Evolutionary conservation across 2,797 vertebrate genomes (phyloP), one percentile per base, ranked within the genome.

Genomic region (Cuniculus paca): DNA sequence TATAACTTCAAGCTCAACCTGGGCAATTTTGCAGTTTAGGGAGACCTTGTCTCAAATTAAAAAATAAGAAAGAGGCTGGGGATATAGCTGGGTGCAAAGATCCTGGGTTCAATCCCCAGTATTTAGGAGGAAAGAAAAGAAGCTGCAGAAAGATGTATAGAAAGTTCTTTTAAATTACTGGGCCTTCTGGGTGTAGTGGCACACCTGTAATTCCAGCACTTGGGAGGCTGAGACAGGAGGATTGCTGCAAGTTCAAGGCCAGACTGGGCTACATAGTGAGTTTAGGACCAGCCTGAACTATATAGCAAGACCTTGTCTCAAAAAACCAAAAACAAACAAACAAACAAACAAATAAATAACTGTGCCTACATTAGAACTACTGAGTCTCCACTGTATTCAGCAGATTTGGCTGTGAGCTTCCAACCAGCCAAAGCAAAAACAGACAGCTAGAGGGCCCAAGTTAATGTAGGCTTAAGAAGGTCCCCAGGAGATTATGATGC

Each of bases 341-440:
- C 16, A 63, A 34, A 65, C n/a, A 65, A 60, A 60, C 28, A 60
- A 65, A 63, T 63, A 63, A 65, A n/a, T 65, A 17, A 17, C 6
- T 65, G 63, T 70, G 36, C 56, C 63, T 36, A 61, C 10, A 26
- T 14, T 79, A n/a, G 68, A 95, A 95, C 72, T 75, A 77, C 39
- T 11, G 52, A 86, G 72, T 88, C 34, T 56, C 52, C 45, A 50
- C 45, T 95, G 26, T 81, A 45, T 61, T 58, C 52, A 92, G 54
- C 26, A 84, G n/a, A 80, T 83, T 95, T 96, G 70, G 17, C 72
- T 77, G 58, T 84, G 65, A 91, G 36, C 31, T 86, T 94, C 60
- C 26, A 63, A 82, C 74, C 82, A 78, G 79, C 61, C 89, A 86
- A 92, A 92, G 70, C 0, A 56, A 56, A 90, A 74, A 89, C 39